These are phyloP conservation scores for Euura saliciscinereae DNA, from an alignment of 1,140 invertebrate species.

Conservation along the genomic window DNA sequence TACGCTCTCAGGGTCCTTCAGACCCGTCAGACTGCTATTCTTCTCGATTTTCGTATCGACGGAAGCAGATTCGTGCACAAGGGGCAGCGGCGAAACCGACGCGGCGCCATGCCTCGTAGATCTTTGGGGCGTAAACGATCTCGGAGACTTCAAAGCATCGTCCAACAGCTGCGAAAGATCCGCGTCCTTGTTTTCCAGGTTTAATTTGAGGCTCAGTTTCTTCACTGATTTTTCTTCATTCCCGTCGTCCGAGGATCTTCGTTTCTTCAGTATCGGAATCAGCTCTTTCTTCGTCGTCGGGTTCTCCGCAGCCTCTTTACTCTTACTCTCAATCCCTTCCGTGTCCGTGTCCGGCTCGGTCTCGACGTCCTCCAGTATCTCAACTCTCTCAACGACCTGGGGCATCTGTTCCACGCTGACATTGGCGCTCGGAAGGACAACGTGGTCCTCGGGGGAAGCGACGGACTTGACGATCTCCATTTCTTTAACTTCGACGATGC, in stretches of 20 bases:
- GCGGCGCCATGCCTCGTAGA: background rate
- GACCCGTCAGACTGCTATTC: constrained; percentile 32
- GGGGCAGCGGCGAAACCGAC: constrained; percentile 21
- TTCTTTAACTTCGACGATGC: constrained; percentile 65
- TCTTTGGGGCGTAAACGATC: background rate
- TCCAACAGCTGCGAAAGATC: constrained; percentile 16
- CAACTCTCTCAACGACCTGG: constrained; percentile 60
- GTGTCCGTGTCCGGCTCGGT: constrained; percentile 63
- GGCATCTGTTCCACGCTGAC: constrained; percentile 52
- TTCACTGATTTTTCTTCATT: constrained; percentile 27
- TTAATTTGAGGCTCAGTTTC: constrained; percentile 33
- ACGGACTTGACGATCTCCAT: constrained; percentile 62
- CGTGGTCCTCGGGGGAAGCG: constrained; percentile 54
- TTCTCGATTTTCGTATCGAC: constrained; percentile 40
- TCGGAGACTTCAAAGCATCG: constrained; percentile 11
- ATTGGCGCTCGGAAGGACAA: constrained; percentile 50
- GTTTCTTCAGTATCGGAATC: constrained; percentile 41
- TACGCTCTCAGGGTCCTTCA: constrained; percentile 45
- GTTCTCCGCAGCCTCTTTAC: constrained; percentile 14
- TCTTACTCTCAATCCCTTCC: constrained; percentile 51
- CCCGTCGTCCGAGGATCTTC: constrained; percentile 19
- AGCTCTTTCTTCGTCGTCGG: constrained; percentile 35
- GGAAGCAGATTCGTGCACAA: constrained; percentile 16
- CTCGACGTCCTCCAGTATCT: constrained; percentile 63
- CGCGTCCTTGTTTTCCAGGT: background rate